Conservation (phyloP, 2,113 vertebrate species). For the Arvicanthis niloticus region DNA sequence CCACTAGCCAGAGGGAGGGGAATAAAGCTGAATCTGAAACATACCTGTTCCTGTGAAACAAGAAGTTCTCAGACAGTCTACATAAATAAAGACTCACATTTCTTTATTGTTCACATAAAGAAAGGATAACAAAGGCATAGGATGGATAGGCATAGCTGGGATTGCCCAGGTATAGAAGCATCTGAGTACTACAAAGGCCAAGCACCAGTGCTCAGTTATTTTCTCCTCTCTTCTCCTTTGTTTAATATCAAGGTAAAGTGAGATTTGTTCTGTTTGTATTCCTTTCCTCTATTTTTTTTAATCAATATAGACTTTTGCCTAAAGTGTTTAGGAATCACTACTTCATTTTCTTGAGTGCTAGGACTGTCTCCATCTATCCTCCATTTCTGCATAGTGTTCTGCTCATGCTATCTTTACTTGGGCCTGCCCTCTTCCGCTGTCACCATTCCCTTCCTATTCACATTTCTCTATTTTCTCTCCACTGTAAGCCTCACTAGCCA, state of each 20-base stretch:
- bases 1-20: neutral
- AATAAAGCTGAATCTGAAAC: neutral
- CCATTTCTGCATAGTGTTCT: neutral
- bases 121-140: neutral
- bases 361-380: neutral
- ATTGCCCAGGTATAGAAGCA: neutral
- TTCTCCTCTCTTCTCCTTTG: neutral
- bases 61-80: neutral
- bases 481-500: neutral
- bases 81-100: neutral
- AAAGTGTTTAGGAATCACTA: neutral
- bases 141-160: neutral
- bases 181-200: neutral
- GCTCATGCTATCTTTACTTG: neutral
- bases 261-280: neutral
- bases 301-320: neutral
- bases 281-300: neutral
- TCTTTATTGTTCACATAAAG: neutral
- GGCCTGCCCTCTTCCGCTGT: neutral
- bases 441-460: neutral
- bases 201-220: neutral
- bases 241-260: neutral
- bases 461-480: neutral
- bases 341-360: neutral
- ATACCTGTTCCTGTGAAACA: neutral